Percentiles rank a stretch among this genome's conserved stretches.
These are phyloP conservation scores for Labeo rohita DNA, from an alignment of 2,113 vertebrate genomes.

Conservation along the genomic window DNA sequence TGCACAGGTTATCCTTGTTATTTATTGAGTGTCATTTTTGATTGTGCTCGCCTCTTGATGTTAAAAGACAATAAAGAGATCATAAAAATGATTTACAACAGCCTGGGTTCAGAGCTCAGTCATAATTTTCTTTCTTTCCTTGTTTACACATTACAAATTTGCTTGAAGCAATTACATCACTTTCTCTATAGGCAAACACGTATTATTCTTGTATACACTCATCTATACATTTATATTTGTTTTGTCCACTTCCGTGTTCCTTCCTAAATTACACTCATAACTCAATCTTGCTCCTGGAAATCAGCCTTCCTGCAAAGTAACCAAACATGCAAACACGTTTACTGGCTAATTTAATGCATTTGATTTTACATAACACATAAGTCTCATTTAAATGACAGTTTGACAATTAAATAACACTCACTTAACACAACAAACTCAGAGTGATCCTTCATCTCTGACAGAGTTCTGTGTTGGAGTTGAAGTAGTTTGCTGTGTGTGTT, in stretches of 20 bases:
- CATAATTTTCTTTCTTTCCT: no score
- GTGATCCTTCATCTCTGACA: not conserved
- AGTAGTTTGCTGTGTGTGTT: not conserved
- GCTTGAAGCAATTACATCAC: not conserved
- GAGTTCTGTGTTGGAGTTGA: not conserved
- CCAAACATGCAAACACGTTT: not conserved
- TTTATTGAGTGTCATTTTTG: not conserved
- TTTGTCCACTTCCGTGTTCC: not conserved
- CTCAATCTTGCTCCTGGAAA: not conserved
- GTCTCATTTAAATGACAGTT: not conserved
- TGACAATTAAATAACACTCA: not conserved
- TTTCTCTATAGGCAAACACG: not conserved
- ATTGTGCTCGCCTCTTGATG: not conserved
- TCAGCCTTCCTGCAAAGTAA: not conserved
- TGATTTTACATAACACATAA: not conserved
- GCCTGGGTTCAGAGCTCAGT: slow-evolving; percentile 13
- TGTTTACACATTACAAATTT: not conserved
- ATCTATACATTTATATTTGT: not conserved
- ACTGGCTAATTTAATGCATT: not conserved
- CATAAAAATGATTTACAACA: slow-evolving; percentile 15
- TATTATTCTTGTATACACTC: not conserved
- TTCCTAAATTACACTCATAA: not conserved
- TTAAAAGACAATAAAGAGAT: not conserved
- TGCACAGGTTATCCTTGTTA: not conserved
- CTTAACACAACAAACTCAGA: not conserved